Conservation (phyloP, 2,888 invertebrate species). For the Ichneumoninae sp. region DNA sequence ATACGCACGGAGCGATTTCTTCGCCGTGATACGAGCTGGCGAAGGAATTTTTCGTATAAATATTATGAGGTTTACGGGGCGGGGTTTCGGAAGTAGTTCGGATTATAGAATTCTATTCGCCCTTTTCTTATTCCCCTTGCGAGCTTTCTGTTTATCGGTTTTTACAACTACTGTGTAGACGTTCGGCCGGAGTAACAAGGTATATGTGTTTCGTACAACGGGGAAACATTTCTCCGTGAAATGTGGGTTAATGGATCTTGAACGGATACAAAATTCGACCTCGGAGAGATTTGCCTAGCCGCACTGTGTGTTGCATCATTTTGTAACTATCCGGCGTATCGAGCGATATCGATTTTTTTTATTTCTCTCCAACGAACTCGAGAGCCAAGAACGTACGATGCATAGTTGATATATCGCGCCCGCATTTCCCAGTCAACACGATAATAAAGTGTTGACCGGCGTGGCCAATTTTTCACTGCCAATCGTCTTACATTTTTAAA, state of each 20-base stretch:
- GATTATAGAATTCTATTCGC: constrained; percentile 15
- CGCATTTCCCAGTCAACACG: constrained; percentile 24
- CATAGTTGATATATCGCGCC: constrained; percentile 17
- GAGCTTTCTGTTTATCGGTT: constrained; percentile 48
- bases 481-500: not conserved
- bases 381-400: not conserved
- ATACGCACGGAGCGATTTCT: constrained; percentile 1
- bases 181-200: not conserved
- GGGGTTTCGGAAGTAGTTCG: constrained; percentile 11
- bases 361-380: not conserved
- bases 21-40: constrained; percentile 15
- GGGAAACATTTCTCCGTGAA: not conserved
- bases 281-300: not conserved
- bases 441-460: constrained; percentile 31
- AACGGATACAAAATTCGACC: constrained; percentile 21
- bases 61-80: constrained; percentile 66
- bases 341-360: not conserved
- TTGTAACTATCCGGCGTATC: not conserved
- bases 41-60: constrained; percentile 67
- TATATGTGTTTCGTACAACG: constrained; percentile 14
- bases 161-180: constrained; percentile 22
- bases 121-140: constrained; percentile 47
- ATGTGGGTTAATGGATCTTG: constrained; percentile 44
- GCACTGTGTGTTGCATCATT: constrained; percentile 4
- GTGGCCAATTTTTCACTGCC: constrained; percentile 45